Percentiles rank a stretch among this genome's conserved stretches.
Conservation (phyloP, 2,888 invertebrate genomes). For the Lapara coniferarum region DNA sequence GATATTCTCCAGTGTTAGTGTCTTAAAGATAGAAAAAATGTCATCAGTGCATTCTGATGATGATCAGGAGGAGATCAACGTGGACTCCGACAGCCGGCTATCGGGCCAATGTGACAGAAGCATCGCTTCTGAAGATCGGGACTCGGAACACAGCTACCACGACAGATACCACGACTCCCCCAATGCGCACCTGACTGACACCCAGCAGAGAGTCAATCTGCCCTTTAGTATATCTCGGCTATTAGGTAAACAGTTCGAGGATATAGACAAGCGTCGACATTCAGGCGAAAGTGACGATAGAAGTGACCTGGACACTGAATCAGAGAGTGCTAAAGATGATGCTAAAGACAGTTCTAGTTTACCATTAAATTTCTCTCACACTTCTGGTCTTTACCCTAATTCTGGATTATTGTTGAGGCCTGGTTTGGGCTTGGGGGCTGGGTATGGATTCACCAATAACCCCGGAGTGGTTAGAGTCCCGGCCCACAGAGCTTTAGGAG, state of each 20-base stretch:
- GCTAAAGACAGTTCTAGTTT: conserved; percentile 64
- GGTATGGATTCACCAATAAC: conserved; percentile 84
- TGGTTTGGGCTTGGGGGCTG: conserved; percentile 75
- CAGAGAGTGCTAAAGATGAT: conserved; percentile 78
- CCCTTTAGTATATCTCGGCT: conserved; percentile 93
- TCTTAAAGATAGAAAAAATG: conserved; percentile 56
- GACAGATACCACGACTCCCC: conserved; percentile 77
- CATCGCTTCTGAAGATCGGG: conserved; percentile 81
- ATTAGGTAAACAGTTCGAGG: conserved; percentile 89
- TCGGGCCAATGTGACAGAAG: conserved; percentile 81
- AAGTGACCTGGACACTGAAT: conserved; percentile 80
- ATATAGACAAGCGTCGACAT: conserved; percentile 81
- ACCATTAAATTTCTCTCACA: conserved; percentile 73
- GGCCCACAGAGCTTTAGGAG: conserved; percentile 87
- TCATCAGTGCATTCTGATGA: conserved; percentile 84
- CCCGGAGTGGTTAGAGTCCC: conserved; percentile 93
- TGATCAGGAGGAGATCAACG: conserved; percentile 87
- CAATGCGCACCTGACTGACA: conserved; percentile 77
- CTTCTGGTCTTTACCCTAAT: conserved; percentile 71
- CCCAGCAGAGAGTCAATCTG: conserved; percentile 83
- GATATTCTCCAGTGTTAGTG: conserved; percentile 59
- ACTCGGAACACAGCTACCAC: conserved; percentile 82
- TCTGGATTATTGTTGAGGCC: conserved; percentile 72
- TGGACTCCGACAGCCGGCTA: conserved; percentile 85
- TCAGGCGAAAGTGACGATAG: conserved; percentile 79